Base-by-base conservation (phyloP, 2,113 vertebrate species). In the Oncorhynchus gorbuscha region DNA sequence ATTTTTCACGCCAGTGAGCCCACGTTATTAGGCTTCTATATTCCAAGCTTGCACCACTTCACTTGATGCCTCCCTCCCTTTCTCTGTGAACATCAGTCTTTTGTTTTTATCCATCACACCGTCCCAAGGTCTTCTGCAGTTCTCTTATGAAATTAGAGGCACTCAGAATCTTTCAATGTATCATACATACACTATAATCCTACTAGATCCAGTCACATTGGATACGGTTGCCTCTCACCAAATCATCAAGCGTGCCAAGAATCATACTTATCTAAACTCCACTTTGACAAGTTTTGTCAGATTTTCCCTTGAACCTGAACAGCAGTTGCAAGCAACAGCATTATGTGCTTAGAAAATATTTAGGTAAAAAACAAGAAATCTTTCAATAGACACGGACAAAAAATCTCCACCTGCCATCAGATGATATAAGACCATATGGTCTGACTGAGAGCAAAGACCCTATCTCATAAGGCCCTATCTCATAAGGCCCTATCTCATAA, bases 1-100 rank as follows among this genome's bases (percentile, higher is more conserved):
- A 86, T 86, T 83, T 66, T 86, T 81, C 67, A 78, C 76, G 62
- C 69, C 22, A 68, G 18, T 5, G 16, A 71, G 35, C 65, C 28
- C 14, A 28, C 39, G 4, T 65, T 55, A 74, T 65, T 74, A 75
- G 77, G 83, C 85, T 83, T 55, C 51, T 85, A 26, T 72, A 83
- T 83, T 84, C 77, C 77, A 71, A 85, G 67, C 51, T 16, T 77
- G 51, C 66, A 55, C 69, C 73, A 69, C 51, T 55, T 75, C 59
- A 73, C 35, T 35, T 75, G 58, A 32, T 74, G 67, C 62, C 72
- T 77, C 62, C 69, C 75, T 20, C 6, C 62, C 69, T 76, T 59
- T 67, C 75, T 20, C 6, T 45, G 8, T 8, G 0, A 45, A 2
- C 39, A 45, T 45, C 39, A 11, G 39, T 45, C 9, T 11, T n/a